Evolutionary conservation across 2,888 invertebrate genomes (phyloP), one percentile per base, ranked within the genome.

Genomic region (Lycaena phlaeas): DNA sequence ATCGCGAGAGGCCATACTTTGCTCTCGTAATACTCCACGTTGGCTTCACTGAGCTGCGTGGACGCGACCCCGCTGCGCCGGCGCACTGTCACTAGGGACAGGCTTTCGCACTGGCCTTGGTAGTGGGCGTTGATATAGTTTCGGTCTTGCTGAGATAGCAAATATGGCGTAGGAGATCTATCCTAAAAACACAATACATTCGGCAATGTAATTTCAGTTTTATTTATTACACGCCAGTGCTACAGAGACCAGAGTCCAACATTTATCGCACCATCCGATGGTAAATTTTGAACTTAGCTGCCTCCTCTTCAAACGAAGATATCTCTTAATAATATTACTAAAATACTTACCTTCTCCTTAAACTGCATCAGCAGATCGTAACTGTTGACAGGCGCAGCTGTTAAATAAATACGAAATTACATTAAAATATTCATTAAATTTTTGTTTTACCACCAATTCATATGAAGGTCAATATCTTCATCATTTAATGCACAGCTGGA

Each of bases 1-100:
- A 81, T 57, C 0, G 68, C 79, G 0, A 73, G 44, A 0, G 77
- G 79, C 81, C 81, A 81, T 1, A 68, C 2, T 2, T 64, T 68
- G 0, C 61, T 41, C 0, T 34, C 40, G 27, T 77, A 79, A 36
- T 54, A 76, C 0, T 38, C 5, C 1, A 52, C n/a, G 27, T 68
- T 72, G 0, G 50, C 56, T 0, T 22, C 31, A 0, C 53, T 53
- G 3, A 69, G 30, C 2, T 50, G 39, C 4, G 14, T 10, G 1
- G 37, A 5, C 2, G 14, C 15, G 5, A 10, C 25, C 10, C 38
- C 5, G 4, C 17, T 15, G n/a, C 17, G n/a, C 30, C 30, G 14
- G 17, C 15, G 15, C 17, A 10, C 30, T 5, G 36, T 7, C 0
- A 42, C 45, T 2, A 52, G 48, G 0, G 56, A 18, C 1, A 68